Base-by-base conservation (phyloP, 2,888 invertebrate genomes). In the Phyllotreta cruciferae region DNA sequence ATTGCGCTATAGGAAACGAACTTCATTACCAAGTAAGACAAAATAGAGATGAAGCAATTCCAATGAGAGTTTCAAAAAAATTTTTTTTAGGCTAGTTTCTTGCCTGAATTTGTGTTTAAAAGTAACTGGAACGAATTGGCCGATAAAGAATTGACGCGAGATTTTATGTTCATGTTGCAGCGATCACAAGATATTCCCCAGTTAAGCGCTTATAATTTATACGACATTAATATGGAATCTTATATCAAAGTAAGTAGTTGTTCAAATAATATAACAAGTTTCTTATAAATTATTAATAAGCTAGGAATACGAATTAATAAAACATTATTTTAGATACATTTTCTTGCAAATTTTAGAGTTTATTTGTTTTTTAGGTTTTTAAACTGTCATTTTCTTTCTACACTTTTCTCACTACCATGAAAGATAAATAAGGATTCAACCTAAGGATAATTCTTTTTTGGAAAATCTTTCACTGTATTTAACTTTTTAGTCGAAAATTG, bases 141-240 rank as follows among this genome's bases (percentile, higher is more conserved):
- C 8, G 14, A 39, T 11, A 49, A 41, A 1, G 50, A 41, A 39
- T n/a, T 49, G 6, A 57, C 37, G n/a, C 49, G 36, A 41, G 57
- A 57, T 14, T 57, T 57, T 1, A 57, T 50, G 49, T 57, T 57
- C 35, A 39, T 57, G 39, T 6, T 57, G 1, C 57, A 57, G 1
- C 49, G 39, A 6, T 14, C 57, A 11, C 57, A 57, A 34, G 39
- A 57, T 24, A 10, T 57, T 35, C 57, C 57, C 3, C 24, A 50
- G 35, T 13, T 57, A 1, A 11, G 11, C 4, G 50, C 57, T 6
- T 57, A 50, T 14, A 24, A 41, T 57, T 39, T 57, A 34, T 57
- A 57, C 24, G 39, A 50, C 8, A 50, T 57, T 24, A 49, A 57
- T 34, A 41, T 57, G 41, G 34, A 44, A 34, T 49, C 49, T 38